Percentiles rank a stretch among this genome's conserved stretches.
Conservation (phyloP, 2,797 vertebrate genomes). For the Neomorphus geoffroyi region DNA sequence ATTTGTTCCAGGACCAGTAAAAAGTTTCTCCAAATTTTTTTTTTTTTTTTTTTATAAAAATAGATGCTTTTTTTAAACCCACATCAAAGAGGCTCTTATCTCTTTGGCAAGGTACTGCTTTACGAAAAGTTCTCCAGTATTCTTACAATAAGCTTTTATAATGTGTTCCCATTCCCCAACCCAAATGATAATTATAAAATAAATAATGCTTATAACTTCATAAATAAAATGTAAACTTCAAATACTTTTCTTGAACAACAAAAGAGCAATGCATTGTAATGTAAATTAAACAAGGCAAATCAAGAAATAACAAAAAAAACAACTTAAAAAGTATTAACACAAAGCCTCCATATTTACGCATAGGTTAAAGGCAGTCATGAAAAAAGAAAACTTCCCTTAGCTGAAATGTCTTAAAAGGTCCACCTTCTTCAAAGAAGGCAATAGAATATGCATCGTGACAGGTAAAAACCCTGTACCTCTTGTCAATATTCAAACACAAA, state of each 20-base stretch:
- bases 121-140: slow-evolving; percentile 94
- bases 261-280: slow-evolving; percentile 75
- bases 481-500: slow-evolving; percentile 89
- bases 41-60: slow-evolving; percentile 93
- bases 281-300: slow-evolving; percentile 84
- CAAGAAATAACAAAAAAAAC: slow-evolving; percentile 61
- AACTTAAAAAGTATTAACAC: slow-evolving; percentile 78
- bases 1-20: slow-evolving; percentile 99
- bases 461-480: slow-evolving; percentile 85
- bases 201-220: slow-evolving; percentile 82
- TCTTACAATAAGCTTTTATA: slow-evolving; percentile 94
- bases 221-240: slow-evolving; percentile 84
- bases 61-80: slow-evolving; percentile 98
- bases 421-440: slow-evolving; percentile 88
- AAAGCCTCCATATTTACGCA: slow-evolving; percentile 85
- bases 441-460: slow-evolving; percentile 85
- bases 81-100: slow-evolving; percentile 99
- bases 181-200: slow-evolving; percentile 84
- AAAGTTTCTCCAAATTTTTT: slow-evolving; percentile 99
- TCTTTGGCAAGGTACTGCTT: slow-evolving; percentile 99
- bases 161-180: slow-evolving; percentile 90
- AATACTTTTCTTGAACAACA: slow-evolving; percentile 79
- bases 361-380: slow-evolving; percentile 85
- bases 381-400: slow-evolving; percentile 82
- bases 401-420: slow-evolving; percentile 88